phyloP scores from a whole-genome alignment of 92 coral and sea anemone genomes.

The Pocillopora grandis region DNA sequence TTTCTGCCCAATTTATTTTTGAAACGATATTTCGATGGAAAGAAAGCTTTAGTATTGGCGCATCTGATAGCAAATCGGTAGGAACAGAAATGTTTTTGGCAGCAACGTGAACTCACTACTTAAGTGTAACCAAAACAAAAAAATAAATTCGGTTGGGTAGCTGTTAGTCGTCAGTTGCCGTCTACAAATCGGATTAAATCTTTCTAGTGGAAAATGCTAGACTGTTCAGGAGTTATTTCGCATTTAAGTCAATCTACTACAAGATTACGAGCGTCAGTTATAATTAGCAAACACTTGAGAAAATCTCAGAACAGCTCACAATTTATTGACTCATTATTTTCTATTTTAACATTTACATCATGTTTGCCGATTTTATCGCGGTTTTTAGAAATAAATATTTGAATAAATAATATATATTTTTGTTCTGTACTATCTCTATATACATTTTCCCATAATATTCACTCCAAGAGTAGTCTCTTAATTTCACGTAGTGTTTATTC shows the following conservation, averaged over 20 bases:
- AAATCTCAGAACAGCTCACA: too few relatives aligned
- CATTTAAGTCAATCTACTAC: not conserved
- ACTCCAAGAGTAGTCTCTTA: not conserved
- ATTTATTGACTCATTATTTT: not conserved
- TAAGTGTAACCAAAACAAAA: too few relatives aligned
- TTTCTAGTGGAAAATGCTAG: not conserved
- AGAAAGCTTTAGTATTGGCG: not conserved
- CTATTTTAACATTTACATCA: not conserved
- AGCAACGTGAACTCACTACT: not conserved
- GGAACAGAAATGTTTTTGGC: not conserved
- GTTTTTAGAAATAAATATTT: slow-evolving; percentile 4
- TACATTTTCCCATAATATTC: not conserved
- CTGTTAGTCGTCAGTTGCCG: too few relatives aligned
- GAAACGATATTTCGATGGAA: not conserved
- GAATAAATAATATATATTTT: not conserved
- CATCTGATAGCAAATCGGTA: not conserved
- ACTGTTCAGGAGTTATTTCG: too few relatives aligned
- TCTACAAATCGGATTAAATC: too few relatives aligned
- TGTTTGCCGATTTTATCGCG: slow-evolving; percentile 1
- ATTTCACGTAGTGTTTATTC: not conserved
- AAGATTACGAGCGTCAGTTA: not conserved
- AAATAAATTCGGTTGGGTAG: too few relatives aligned
- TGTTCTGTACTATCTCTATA: not conserved
- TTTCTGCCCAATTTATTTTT: not conserved
- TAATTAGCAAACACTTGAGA: not conserved